Evolutionary conservation across 2,113 vertebrate species (phyloP).

Genomic region (Ptilonorhynchus violaceus): DNA sequence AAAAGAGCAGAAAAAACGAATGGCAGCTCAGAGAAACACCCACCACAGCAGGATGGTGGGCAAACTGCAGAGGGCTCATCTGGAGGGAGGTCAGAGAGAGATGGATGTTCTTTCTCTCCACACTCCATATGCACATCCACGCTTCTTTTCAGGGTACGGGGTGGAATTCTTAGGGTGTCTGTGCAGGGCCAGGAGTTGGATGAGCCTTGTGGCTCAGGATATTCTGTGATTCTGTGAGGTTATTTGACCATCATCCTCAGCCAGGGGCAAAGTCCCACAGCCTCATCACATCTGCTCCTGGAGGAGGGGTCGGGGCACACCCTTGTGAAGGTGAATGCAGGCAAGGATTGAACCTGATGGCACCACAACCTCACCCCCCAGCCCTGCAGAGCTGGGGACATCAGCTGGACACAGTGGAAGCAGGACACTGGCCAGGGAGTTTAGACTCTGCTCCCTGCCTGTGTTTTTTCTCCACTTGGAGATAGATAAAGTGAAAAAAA

Average conservation of each 20-base stretch:
- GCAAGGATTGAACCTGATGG: background rate
- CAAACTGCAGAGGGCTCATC: background rate
- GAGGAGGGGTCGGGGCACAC: accelerated
- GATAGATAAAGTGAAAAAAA: background rate
- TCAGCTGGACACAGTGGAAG: background rate
- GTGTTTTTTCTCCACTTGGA: background rate
- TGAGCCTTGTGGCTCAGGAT: background rate
- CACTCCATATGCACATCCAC: background rate
- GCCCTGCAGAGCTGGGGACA: background rate
- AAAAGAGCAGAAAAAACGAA: background rate
- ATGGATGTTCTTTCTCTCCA: background rate
- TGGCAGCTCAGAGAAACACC: background rate
- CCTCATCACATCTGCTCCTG: background rate
- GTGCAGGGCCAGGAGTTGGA: background rate
- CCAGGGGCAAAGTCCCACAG: background rate
- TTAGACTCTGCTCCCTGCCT: background rate
- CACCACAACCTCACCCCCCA: background rate
- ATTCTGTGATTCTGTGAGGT: background rate
- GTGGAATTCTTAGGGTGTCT: background rate
- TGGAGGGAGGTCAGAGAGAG: background rate
- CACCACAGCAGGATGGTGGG: accelerated
- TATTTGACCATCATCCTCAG: background rate
- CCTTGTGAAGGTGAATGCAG: background rate
- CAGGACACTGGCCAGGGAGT: background rate
- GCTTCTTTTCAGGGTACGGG: background rate